These are phyloP conservation scores for Cotesia vestalis DNA, from an alignment of 1,140 invertebrate genomes.

Conservation along the genomic window DNA sequence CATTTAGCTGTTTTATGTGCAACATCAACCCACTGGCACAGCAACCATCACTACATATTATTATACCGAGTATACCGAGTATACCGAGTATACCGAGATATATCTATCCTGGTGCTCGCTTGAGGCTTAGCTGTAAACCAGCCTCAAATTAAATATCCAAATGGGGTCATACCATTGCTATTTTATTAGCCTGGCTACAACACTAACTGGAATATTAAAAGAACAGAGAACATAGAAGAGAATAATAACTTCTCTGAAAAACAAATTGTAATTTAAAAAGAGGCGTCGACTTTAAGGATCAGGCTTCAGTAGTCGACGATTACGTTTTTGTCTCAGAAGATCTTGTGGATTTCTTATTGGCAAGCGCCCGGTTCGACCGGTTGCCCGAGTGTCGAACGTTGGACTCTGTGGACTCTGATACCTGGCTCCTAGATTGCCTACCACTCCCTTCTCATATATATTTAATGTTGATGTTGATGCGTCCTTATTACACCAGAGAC, in stretches of 20 bases:
- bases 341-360: conserved; percentile 23
- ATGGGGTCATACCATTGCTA: neutral
- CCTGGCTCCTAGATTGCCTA: conserved; percentile 19
- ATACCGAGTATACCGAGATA: no score
- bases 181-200: neutral
- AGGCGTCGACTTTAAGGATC: neutral
- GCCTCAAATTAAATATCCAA: conserved; percentile 9
- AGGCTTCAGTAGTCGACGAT: neutral
- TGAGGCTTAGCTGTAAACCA: neutral
- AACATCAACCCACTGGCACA: neutral
- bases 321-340: conserved; percentile 7
- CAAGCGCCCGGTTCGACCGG: conserved; percentile 18
- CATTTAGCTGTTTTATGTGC: conserved; percentile 19
- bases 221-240: no score
- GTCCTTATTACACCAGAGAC: neutral
- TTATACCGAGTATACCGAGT: no score
- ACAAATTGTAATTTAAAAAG: neutral
- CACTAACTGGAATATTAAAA: no score
- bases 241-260: no score
- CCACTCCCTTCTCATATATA: conserved; percentile 16
- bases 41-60: no score
- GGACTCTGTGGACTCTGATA: conserved; percentile 1
- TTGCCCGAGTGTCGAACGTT: conserved; percentile 27
- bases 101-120: no score
- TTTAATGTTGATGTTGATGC: neutral